Percentiles rank a stretch among this genome's conserved stretches.
These are phyloP conservation scores for Chouioia cunea DNA, from an alignment of 2,888 invertebrate genomes.

Conservation along the genomic window DNA sequence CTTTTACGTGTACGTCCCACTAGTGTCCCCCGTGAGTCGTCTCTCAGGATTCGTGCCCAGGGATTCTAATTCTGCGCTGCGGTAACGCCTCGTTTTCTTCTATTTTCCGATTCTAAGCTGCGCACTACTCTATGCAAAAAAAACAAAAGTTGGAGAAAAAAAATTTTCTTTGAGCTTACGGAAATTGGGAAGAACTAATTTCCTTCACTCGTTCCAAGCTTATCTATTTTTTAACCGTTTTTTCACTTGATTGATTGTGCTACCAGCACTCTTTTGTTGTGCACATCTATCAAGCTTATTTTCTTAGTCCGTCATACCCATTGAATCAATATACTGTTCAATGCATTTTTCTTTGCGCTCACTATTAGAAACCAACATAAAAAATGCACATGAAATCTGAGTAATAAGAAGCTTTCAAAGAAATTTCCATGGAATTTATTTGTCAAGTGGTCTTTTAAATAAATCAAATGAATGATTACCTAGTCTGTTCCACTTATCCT, in stretches of 20 bases:
- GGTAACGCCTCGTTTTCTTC: constrained; percentile 23
- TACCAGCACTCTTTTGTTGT: too few species aligned
- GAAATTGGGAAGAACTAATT: too few species aligned
- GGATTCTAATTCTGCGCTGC: constrained; percentile 50
- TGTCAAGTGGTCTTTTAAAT: constrained; percentile 29
- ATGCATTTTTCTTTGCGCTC: neutral
- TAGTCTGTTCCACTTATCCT: constrained; percentile 20
- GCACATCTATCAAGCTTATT: too few species aligned
- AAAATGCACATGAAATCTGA: constrained; percentile 19
- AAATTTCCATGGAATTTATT: constrained; percentile 40
- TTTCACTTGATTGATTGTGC: too few species aligned
- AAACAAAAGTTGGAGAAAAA: neutral
- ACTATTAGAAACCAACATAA: neutral
- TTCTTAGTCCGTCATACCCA: too few species aligned
- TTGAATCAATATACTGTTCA: too few species aligned
- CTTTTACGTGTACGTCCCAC: constrained; percentile 44
- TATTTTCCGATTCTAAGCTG: constrained; percentile 14
- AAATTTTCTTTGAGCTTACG: too few species aligned
- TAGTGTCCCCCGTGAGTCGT: constrained; percentile 49
- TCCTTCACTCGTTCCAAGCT: too few species aligned
- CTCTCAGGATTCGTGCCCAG: constrained; percentile 47
- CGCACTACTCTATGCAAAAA: constrained; percentile 16
- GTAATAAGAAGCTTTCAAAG: neutral
- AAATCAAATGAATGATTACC: constrained; percentile 39
- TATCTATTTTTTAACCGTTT: too few species aligned